Base-by-base conservation (phyloP, 2,113 vertebrate genomes). In the Corvus cornix region DNA sequence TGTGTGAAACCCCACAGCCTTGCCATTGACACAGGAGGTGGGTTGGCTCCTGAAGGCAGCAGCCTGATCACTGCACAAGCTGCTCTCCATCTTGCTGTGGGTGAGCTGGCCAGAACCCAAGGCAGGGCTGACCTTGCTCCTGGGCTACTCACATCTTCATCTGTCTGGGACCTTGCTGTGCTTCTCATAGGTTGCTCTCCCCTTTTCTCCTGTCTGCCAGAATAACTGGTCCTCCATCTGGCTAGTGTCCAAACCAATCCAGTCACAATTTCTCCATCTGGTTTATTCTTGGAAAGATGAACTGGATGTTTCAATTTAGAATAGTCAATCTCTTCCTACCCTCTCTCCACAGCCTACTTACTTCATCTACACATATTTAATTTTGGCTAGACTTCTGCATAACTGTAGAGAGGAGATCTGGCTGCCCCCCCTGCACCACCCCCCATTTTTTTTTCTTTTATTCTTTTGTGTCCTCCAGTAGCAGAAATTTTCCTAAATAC, bases 231-330 rank as follows among this genome's bases (percentile, higher is more conserved):
- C 79, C 41, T 90, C 35, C 13, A 26, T 44, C 51, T 96, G 94
- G 95, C 87, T 85, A 19, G 5, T 30, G 19, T 81, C 74, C 94
- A 97, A 87, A n/a, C 7, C 26, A 31, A 91, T 72, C 44, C 22
- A 49, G 33, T 63, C 91, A 51, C 39, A 60, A 67, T 78, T 94
- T 81, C 62, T 93, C 93, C 89, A 93, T 85, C 76, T 96, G 83
- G 69, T 77, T 92, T 96, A 85, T 83, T 96, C 73, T 82, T 90
- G 80, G 73, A 90, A 92, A 79, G 60, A 79, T 90, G 43, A 80
- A 76, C 35, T 81, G 12, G 7, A 51, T 88, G 15, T 52, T 92
- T 86, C 92, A 75, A 59, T 90, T 93, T 94, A 94, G 62, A 84
- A 70, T 24, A 82, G 15, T n/a, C 26, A 9, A 30, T 81, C 20